Conservation (phyloP, 2,113 vertebrate genomes). For the Protobothrops flavoviridis region DNA sequence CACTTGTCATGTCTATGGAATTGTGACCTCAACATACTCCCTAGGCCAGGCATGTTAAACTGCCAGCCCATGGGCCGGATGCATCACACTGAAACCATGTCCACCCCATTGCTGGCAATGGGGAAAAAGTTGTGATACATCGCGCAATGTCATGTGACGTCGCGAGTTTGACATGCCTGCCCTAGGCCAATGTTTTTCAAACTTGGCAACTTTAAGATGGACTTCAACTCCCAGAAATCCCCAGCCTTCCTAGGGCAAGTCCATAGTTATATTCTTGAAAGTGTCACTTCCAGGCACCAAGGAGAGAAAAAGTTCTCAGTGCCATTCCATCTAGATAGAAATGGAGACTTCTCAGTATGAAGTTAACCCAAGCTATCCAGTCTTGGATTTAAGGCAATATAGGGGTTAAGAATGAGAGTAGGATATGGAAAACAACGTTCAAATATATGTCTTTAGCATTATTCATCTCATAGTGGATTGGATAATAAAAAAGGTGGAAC, state of each 20-base stretch:
- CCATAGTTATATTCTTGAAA: neutral
- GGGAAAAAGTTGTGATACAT: no score
- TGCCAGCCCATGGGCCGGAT: no score
- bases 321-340: neutral
- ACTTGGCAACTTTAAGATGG: neutral
- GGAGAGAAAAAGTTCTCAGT: neutral
- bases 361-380: neutral
- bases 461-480: neutral
- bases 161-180: no score
- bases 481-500: neutral
- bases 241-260: neutral
- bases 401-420: neutral
- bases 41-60: neutral
- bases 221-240: neutral
- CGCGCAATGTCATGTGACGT: no score
- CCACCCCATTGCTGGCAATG: no score
- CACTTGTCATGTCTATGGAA: neutral
- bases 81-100: fast-evolving
- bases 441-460: neutral
- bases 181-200: neutral
- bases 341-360: neutral
- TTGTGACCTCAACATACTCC: neutral
- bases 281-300: neutral
- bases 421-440: neutral
- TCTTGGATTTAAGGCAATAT: neutral